Conservation (phyloP, 2,888 invertebrate species). For the Macrophya annulata region DNA sequence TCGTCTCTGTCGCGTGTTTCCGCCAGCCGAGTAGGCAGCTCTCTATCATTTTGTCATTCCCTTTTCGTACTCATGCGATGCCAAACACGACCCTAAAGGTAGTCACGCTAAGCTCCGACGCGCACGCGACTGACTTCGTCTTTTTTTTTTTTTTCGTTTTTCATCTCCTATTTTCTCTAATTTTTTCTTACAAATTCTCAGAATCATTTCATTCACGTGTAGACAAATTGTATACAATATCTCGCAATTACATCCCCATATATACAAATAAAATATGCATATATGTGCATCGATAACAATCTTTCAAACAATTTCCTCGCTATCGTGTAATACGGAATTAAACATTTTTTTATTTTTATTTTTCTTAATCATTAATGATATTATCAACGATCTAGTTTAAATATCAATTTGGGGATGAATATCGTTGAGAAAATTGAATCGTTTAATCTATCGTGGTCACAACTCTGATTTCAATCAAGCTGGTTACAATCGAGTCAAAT, state of each 20-base stretch:
- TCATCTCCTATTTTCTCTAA: not conserved
- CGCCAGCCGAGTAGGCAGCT: slow-evolving; percentile 15
- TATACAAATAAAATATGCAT: not conserved
- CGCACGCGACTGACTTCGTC: slow-evolving; percentile 57
- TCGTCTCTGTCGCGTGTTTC: slow-evolving; percentile 39
- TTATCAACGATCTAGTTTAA: not conserved
- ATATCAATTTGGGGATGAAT: not conserved
- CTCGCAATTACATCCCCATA: not conserved
- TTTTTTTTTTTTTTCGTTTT: slow-evolving; percentile 47
- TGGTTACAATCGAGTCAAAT: no score
- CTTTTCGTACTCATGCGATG: slow-evolving; percentile 47
- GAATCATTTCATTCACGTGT: not conserved
- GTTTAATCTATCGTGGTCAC: no score
- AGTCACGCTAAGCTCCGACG: slow-evolving; percentile 56
- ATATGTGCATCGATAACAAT: not conserved
- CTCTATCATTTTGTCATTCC: slow-evolving; percentile 52
- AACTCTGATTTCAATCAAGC: no score
- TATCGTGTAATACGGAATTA: not conserved
- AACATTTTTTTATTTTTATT: no score
- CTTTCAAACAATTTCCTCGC: not conserved
- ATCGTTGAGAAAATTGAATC: not conserved
- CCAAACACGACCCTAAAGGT: slow-evolving; percentile 48
- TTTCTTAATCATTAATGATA: no score
- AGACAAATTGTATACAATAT: not conserved
- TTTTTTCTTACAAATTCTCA: not conserved